Evolutionary conservation across 1,140 invertebrate genomes (phyloP).

Genomic region (Eciton burchellii): DNA sequence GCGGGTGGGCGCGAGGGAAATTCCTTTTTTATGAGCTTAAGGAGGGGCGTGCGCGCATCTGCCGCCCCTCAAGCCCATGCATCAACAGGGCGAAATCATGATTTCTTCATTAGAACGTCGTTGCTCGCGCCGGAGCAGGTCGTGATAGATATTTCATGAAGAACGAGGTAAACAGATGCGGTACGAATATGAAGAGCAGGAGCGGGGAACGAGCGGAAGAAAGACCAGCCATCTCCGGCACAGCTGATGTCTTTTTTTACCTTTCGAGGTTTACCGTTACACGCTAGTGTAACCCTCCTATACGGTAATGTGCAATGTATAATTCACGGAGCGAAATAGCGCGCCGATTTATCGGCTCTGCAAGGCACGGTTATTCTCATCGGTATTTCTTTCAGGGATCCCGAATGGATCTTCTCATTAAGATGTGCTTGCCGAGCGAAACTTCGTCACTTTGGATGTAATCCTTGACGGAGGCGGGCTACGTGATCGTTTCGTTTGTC

Average conservation of each 20-base stretch:
- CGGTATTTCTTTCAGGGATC: conserved; percentile 31
- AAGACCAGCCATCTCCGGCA: background rate
- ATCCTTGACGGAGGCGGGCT: conserved; percentile 5
- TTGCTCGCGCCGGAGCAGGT: conserved; percentile 59
- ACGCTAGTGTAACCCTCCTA: background rate
- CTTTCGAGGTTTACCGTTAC: background rate
- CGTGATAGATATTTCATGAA: conserved; percentile 75
- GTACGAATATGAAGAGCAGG: conserved; percentile 38
- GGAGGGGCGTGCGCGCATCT: conserved; percentile 48
- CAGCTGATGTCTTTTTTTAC: conserved; percentile 35
- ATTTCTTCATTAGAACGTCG: conserved; percentile 72
- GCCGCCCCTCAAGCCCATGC: conserved; percentile 61
- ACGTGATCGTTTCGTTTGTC: conserved; percentile 29
- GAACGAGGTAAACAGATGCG: conserved; percentile 60
- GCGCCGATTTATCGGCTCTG: no score
- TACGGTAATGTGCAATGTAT: conserved; percentile 5
- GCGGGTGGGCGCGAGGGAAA: conserved; percentile 49
- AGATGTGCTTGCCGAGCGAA: conserved; percentile 23
- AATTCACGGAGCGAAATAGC: conserved; percentile 29
- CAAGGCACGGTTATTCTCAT: no score
- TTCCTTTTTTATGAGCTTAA: conserved; percentile 65
- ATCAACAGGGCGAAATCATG: conserved; percentile 72
- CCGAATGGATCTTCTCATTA: background rate
- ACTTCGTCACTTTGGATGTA: conserved; percentile 31
- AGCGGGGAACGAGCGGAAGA: background rate